Base-by-base conservation (phyloP, 2,113 vertebrate genomes). In the Bolborhynchus lineola region DNA sequence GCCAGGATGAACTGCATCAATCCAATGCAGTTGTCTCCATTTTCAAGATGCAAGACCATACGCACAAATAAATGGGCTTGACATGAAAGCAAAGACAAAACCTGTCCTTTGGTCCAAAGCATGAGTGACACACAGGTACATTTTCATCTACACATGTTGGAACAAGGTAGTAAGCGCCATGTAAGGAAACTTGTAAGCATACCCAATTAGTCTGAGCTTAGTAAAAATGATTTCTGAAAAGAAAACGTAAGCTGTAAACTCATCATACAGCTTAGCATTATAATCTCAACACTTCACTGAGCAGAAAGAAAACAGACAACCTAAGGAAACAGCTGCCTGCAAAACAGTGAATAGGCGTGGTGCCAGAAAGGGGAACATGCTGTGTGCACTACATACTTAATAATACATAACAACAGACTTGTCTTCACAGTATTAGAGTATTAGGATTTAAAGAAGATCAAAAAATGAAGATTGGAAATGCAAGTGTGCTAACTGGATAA, bases 321-420 rank as follows among this genome's bases (percentile, higher is more conserved):
- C 65, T 74, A 83, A 95, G 95, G 90, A 97, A 96, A 97, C 70
- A 90, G 72, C 75, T 95, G 91, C 82, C 65, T 94, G 63, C 53
- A 75, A 92, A 95, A 93, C 79, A 81, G 11, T 93, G 64, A 95
- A 95, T 37, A 82, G 77, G 80, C 44, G 18, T 17, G 11, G 42
- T 71, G 91, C 82, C 94, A 97, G 69, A 92, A 87, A 72, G 8
- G 6, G 28, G 57, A 88, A 92, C 41, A 59, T 17, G 37, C 55
- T 55, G 65, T 49, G 69, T 50, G 50, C 59, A 25, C 49, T 88
- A 62, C 52, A 84, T 70, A 33, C n/a, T 93, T 90, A 90, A 63
- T 84, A 88, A 39, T 70, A 79, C 10, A 31, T 60, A 92, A 92
- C n/a, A 1, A 72, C 31, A 9, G 16, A 65, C 42, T 59, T 78